phyloP scores from a whole-genome alignment of 2,888 invertebrate species.

The Tiliacea aurago region DNA sequence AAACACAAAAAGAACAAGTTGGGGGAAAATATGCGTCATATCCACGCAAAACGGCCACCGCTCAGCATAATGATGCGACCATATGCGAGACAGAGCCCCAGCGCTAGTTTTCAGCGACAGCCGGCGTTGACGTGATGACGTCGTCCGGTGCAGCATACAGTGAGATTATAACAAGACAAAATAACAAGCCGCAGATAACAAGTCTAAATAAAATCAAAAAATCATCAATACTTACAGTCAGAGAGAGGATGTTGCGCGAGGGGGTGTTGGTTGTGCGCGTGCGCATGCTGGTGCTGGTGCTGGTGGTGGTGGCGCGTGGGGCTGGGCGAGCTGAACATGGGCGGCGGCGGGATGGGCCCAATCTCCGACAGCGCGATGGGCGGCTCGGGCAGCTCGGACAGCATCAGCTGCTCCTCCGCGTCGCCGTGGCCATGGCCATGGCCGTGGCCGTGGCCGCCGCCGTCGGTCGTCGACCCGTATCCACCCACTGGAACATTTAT shows the following conservation, averaged over 20 bases:
- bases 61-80: too few relatives aligned
- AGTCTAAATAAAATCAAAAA: neutral
- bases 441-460: slow-evolving; percentile 66
- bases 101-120: too few relatives aligned
- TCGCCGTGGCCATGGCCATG: slow-evolving; percentile 69
- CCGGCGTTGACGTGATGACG: too few relatives aligned
- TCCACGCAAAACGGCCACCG: too few relatives aligned
- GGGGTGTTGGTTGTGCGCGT: slow-evolving; percentile 78
- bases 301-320: slow-evolving; percentile 89
- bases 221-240: slow-evolving; percentile 79
- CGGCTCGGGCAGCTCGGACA: slow-evolving; percentile 97
- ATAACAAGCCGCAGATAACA: too few relatives aligned
- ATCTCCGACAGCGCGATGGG: slow-evolving; percentile 98
- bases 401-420: slow-evolving; percentile 91
- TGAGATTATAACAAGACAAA: too few relatives aligned
- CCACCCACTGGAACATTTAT: slow-evolving; percentile 89
- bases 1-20: too few relatives aligned
- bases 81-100: too few relatives aligned
- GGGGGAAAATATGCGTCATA: too few relatives aligned
- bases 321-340: slow-evolving; percentile 98
- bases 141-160: too few relatives aligned
- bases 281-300: slow-evolving; percentile 74
- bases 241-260: slow-evolving; percentile 79
- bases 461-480: slow-evolving; percentile 81
- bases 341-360: slow-evolving; percentile 98